These are phyloP conservation scores for Chaetophractus vellerosus DNA, from an alignment of 2,797 vertebrate species.

Conservation along the genomic window DNA sequence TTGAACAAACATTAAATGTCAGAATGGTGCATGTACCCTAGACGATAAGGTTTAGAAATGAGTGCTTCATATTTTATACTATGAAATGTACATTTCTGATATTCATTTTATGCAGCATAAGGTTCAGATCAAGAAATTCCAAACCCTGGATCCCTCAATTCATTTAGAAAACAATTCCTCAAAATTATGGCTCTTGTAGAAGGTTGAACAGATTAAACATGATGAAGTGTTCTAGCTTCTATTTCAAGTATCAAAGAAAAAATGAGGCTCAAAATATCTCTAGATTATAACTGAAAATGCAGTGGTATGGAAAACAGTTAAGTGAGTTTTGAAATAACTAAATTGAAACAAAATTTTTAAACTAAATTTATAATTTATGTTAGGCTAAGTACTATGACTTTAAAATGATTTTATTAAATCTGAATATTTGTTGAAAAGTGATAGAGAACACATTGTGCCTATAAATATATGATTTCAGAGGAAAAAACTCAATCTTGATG, in stretches of 20 bases:
- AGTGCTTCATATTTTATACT: conserved; percentile 74
- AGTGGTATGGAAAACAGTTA: conserved; percentile 74
- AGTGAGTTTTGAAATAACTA: conserved; percentile 57
- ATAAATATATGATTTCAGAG: conserved; percentile 7
- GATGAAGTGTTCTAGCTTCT: conserved; percentile 68
- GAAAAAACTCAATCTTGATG: neutral
- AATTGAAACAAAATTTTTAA: conserved; percentile 63
- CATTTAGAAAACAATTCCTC: conserved; percentile 31
- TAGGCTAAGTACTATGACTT: conserved; percentile 45
- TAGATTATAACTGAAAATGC: conserved; percentile 66
- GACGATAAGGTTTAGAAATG: conserved; percentile 77
- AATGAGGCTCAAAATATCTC: conserved; percentile 79
- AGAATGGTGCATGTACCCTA: conserved; percentile 76
- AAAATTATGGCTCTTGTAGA: conserved; percentile 82
- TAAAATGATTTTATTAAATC: conserved; percentile 62
- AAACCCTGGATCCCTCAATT: conserved; percentile 76
- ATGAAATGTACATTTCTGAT: conserved; percentile 82
- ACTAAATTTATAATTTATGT: conserved; percentile 1
- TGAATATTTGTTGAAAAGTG: conserved; percentile 53
- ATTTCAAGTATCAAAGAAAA: conserved; percentile 84
- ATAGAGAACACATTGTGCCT: conserved; percentile 34
- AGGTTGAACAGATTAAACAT: conserved; percentile 76
- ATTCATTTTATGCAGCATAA: conserved; percentile 76
- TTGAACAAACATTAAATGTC: conserved; percentile 75
- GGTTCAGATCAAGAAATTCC: conserved; percentile 74